These are phyloP conservation scores for Ectemnius continuus DNA, from an alignment of 2,888 invertebrate genomes.

Conservation along the genomic window DNA sequence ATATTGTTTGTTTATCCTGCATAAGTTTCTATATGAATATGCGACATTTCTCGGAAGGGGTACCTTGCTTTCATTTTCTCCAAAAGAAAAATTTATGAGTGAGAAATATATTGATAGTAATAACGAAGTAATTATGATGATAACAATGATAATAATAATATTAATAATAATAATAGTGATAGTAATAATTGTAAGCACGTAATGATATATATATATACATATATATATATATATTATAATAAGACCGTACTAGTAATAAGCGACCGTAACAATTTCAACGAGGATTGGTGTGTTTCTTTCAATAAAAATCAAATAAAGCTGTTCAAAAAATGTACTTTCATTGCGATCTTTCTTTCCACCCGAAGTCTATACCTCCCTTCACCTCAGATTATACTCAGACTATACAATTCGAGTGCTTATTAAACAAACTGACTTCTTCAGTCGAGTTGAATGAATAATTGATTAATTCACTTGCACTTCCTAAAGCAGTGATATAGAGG, in stretches of 20 bases:
- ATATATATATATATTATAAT: too few species aligned
- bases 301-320: slow-evolving; percentile 10
- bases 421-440: too few species aligned
- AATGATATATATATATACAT: not conserved
- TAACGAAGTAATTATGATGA: slow-evolving; percentile 32
- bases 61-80: not conserved
- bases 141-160: slow-evolving; percentile 36
- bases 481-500: too few species aligned
- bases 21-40: not conserved
- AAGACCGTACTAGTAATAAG: not conserved
- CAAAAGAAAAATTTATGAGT: slow-evolving; percentile 1
- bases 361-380: too few species aligned
- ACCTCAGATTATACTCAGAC: too few species aligned
- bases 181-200: not conserved
- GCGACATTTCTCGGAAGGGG: not conserved
- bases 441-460: too few species aligned
- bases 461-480: too few species aligned
- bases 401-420: too few species aligned
- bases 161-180: slow-evolving; percentile 32
- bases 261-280: slow-evolving; percentile 4
- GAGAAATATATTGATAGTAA: slow-evolving; percentile 7
- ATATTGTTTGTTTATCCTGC: not conserved
- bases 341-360: too few species aligned
- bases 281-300: slow-evolving; percentile 6
- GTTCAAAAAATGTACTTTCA: not conserved